Percentiles rank a stretch among this genome's conserved stretches.
These are phyloP conservation scores for Chymomyza costata DNA, from an alignment of 1,140 invertebrate genomes.

Conservation along the genomic window DNA sequence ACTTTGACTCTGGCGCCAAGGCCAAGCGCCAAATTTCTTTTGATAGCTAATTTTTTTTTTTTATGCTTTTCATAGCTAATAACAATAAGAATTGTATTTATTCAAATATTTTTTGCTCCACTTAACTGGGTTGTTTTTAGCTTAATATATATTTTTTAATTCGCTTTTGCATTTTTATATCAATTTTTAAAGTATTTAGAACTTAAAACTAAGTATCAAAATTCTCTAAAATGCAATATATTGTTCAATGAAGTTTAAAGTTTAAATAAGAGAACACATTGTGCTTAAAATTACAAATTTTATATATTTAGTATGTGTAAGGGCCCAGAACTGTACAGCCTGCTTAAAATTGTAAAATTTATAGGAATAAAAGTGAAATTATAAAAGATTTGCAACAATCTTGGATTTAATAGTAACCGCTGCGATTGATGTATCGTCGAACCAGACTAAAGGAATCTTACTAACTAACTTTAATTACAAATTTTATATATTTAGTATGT, in stretches of 20 bases:
- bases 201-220: conserved; percentile 18
- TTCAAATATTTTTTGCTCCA: conserved; percentile 27
- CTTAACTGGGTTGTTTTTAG: conserved; percentile 44
- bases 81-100: conserved; percentile 15
- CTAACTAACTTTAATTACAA: no score
- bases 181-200: conserved; percentile 34
- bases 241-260: conserved; percentile 42
- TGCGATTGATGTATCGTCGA: conserved; percentile 55
- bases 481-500: no score
- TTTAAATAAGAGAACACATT: conserved; percentile 17
- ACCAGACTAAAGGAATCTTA: conserved; percentile 52
- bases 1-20: conserved; percentile 37
- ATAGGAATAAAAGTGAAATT: conserved; percentile 25
- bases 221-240: conserved; percentile 55
- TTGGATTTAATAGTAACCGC: conserved; percentile 64
- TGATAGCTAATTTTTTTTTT: conserved; percentile 49
- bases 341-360: conserved; percentile 26
- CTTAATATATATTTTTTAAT: conserved; percentile 49
- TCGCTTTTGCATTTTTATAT: conserved; percentile 7
- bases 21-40: conserved; percentile 69
- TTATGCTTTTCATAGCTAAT: conserved; percentile 2
- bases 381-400: no score
- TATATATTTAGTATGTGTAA: conserved; percentile 10
- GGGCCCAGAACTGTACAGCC: conserved; percentile 12
- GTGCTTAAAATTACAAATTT: conserved; percentile 42